Conservation (phyloP, 2,113 vertebrate genomes). For the Pachypanchax playfairii region DNA sequence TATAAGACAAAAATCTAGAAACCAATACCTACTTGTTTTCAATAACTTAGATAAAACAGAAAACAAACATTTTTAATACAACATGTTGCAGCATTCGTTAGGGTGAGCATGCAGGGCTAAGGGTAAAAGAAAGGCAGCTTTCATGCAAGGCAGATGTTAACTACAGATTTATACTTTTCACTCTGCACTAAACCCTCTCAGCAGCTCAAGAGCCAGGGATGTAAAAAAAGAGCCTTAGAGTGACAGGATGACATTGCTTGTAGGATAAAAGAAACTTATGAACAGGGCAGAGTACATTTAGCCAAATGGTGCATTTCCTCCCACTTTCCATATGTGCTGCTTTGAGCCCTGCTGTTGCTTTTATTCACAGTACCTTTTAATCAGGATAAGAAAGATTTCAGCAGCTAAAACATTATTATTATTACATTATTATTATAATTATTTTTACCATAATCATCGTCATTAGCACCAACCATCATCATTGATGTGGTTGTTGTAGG, state of each 20-base stretch:
- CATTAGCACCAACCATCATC: too few relatives aligned
- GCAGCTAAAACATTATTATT: neutral
- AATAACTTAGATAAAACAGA: neutral
- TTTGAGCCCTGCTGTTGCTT: conserved; percentile 26
- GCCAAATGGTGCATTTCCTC: conserved; percentile 61
- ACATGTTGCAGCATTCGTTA: conserved; percentile 28
- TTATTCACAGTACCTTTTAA: conserved; percentile 39
- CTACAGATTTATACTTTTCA: conserved; percentile 72
- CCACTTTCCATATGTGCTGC: conserved; percentile 60
- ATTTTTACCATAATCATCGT: neutral
- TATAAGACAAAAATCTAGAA: conserved; percentile 10
- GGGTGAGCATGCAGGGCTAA: conserved; percentile 24
- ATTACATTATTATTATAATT: neutral
- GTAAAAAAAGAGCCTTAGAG: conserved; percentile 63
- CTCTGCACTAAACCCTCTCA: conserved; percentile 74
- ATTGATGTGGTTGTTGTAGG: too few relatives aligned
- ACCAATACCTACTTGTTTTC: neutral
- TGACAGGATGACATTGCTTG: conserved; percentile 54
- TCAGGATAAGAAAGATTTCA: conserved; percentile 1
- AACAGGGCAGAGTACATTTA: conserved; percentile 62
- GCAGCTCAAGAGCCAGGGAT: conserved; percentile 71
- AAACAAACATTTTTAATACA: neutral
- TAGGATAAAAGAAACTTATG: conserved; percentile 66
- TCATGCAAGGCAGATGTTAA: conserved; percentile 70
- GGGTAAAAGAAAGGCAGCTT: conserved; percentile 51